Percentiles rank a stretch among this genome's conserved stretches.
Evolutionary conservation across 2,113 vertebrate species (phyloP).

Genomic region (Corvus moneduloides): DNA sequence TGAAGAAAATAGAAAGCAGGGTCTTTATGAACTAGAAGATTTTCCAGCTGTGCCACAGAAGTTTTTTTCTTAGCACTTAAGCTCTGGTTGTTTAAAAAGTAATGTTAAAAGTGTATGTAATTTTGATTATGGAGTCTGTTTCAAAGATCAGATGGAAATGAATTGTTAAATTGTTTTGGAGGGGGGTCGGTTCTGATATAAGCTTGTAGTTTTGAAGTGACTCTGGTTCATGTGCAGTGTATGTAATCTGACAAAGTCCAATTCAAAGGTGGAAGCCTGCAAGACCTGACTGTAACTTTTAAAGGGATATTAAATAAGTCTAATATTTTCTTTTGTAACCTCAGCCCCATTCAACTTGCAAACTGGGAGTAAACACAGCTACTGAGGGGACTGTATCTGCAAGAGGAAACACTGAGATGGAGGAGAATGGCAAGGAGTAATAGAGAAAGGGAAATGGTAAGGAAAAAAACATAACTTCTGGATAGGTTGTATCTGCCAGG

Average conservation of each 20-base stretch:
- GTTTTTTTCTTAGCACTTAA: background rate
- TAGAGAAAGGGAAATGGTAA: background rate
- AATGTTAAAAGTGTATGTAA: conserved; percentile 3
- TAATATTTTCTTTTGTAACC: background rate
- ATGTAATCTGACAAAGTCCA: background rate
- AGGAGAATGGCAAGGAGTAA: background rate
- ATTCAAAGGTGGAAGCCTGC: background rate
- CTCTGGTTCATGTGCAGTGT: background rate
- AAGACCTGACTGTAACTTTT: background rate
- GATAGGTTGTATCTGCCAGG: background rate
- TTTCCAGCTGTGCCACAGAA: background rate
- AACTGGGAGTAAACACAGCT: background rate
- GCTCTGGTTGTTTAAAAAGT: conserved; percentile 28
- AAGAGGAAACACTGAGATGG: background rate
- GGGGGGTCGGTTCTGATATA: background rate
- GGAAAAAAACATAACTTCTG: background rate
- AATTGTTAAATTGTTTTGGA: conserved; percentile 12
- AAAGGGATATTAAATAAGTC: background rate
- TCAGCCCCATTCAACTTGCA: background rate
- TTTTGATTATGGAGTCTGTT: conserved; percentile 2
- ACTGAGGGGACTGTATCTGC: background rate
- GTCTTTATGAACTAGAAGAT: background rate
- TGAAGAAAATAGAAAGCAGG: background rate
- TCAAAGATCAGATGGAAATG: background rate
- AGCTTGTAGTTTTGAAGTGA: background rate